A percentile compares a stretch with the other conserved stretches of the same genome.
These are phyloP conservation scores for Euclidia mi DNA, from an alignment of 2,888 invertebrate genomes.

Conservation along the genomic window DNA sequence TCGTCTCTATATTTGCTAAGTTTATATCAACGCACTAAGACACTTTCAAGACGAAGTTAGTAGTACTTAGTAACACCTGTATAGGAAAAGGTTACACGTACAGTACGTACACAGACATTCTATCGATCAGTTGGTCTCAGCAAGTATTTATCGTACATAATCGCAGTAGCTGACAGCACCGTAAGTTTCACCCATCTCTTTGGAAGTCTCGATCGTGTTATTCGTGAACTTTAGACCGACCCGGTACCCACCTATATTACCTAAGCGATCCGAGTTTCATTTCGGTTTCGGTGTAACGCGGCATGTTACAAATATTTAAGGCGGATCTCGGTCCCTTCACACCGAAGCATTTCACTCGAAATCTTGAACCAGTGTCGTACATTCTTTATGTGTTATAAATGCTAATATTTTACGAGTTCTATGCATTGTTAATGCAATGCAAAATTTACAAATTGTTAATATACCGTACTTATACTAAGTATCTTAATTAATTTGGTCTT, in stretches of 20 bases:
- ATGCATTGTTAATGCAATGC: conserved; percentile 7
- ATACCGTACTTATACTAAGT: too few species aligned
- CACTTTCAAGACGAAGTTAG: too few species aligned
- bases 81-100: too few species aligned
- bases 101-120: too few species aligned
- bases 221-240: conserved; percentile 46
- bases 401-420: conserved; percentile 4
- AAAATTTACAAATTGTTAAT: background rate
- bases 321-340: background rate
- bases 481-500: too few species aligned
- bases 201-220: conserved; percentile 25
- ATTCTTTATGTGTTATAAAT: background rate
- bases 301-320: conserved; percentile 27
- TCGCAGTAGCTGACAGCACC: conserved; percentile 9
- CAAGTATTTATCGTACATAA: conserved; percentile 6
- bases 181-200: conserved; percentile 16
- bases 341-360: conserved; percentile 5
- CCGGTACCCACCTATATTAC: conserved; percentile 36
- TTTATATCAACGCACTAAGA: too few species aligned
- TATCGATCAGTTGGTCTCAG: background rate
- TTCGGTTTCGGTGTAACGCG: conserved; percentile 40
- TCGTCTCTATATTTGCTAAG: too few species aligned
- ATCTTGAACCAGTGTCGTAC: conserved; percentile 5
- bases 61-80: too few species aligned
- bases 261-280: conserved; percentile 38